These are phyloP conservation scores for Sebastes diaconus DNA, from an alignment of 2,797 vertebrate genomes.

Conservation along the genomic window DNA sequence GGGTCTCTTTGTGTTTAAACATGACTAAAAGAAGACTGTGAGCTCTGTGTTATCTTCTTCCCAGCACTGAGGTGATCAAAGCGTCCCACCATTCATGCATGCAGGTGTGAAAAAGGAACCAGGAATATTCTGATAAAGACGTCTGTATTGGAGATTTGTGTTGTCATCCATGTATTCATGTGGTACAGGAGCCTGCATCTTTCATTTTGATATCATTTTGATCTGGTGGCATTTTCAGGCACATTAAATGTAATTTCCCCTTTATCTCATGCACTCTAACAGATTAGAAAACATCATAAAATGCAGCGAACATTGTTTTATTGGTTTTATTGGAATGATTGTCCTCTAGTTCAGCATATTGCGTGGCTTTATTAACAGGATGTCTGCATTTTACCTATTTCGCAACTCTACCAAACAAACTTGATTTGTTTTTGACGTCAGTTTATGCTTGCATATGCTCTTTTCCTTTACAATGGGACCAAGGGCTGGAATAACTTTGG, in stretches of 20 bases:
- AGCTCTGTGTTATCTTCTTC: conserved; percentile 40
- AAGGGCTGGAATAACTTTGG: not conserved
- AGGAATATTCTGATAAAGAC: not conserved
- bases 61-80: conserved; percentile 47
- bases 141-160: not conserved
- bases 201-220: not conserved
- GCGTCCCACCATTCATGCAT: not conserved
- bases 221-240: not conserved
- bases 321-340: not conserved
- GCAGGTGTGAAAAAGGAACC: conserved; percentile 16
- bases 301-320: not conserved
- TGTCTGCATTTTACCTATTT: not conserved
- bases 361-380: not conserved
- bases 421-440: not conserved
- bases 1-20: conserved; percentile 72
- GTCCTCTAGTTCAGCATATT: not conserved
- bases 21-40: conserved; percentile 65
- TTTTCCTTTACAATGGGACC: not conserved
- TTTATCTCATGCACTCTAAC: not conserved
- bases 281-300: not conserved
- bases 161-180: not conserved
- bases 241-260: not conserved
- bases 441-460: not conserved
- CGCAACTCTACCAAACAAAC: not conserved
- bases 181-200: not conserved